A percentile compares a stretch with the other conserved stretches of the same genome.
phyloP scores from a whole-genome alignment of 2,888 invertebrate species.

The Habrosyne pyritoides region DNA sequence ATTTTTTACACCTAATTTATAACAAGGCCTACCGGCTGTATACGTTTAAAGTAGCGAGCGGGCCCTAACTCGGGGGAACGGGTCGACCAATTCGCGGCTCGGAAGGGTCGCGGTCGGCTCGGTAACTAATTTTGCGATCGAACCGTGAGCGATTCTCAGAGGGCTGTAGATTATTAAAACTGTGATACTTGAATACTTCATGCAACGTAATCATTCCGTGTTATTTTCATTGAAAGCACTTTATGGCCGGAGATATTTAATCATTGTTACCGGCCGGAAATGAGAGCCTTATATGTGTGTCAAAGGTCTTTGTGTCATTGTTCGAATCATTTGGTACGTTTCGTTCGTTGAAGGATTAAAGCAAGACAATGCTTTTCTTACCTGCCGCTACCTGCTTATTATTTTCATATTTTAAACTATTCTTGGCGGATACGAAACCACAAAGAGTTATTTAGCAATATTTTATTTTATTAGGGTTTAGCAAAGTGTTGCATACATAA shows the following conservation, averaged over 20 bases:
- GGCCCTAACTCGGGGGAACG: neutral
- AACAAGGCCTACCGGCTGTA: neutral
- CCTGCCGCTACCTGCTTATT: neutral
- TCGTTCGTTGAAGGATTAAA: neutral
- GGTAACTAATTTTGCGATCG: neutral
- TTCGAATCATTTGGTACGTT: neutral
- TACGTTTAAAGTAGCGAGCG: too few relatives aligned
- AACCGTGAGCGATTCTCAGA: neutral
- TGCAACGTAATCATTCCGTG: neutral
- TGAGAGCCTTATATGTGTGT: conserved; percentile 15
- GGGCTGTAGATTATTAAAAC: neutral
- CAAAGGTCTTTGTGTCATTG: conserved; percentile 29
- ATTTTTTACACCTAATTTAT: neutral
- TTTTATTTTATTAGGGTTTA: too few relatives aligned
- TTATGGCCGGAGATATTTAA: conserved; percentile 9
- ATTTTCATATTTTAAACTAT: neutral
- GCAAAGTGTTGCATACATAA: too few relatives aligned
- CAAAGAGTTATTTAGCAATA: neutral
- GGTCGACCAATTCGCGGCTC: neutral
- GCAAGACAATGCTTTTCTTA: neutral
- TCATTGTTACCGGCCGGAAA: conserved; percentile 22
- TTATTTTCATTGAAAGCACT: neutral
- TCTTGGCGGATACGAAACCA: neutral
- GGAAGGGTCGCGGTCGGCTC: neutral
- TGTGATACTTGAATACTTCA: neutral